Base-by-base conservation (phyloP, 2,797 vertebrate species). In the Catharus ustulatus region DNA sequence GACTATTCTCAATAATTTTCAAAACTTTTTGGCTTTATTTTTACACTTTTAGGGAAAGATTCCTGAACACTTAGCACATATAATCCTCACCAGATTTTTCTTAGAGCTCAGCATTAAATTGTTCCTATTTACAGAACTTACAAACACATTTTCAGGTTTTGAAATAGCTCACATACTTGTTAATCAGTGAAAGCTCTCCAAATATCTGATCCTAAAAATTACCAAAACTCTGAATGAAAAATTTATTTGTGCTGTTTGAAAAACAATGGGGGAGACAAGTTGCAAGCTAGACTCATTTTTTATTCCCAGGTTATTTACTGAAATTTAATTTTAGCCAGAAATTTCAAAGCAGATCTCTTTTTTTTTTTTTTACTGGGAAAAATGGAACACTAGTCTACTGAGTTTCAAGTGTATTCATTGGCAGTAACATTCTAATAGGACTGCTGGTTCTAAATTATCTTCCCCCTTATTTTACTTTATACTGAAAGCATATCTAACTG, bases 141-240 rank as follows among this genome's bases (percentile, higher is more conserved):
- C 14, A 78, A 78, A 90, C 32, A 83, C 30, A 74, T 68, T 89
- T 87, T 51, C 76, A 85, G 15, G 55, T 77, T 89, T 85, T 36
- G 67, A 79, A 92, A 89, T 80, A 91, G 38, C 32, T 92, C 29
- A n/a, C 8, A 2, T 48, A 76, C 40, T 74, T 79, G 42, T 68
- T 69, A 45, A 75, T 64, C 36, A 51, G 26, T 54, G 42, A 77
- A 93, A 87, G 45, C 18, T 74, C 8, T 85, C 80, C 54, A 81
- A 61, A 81, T 68, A 80, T 64, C 79, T 64, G 34, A 57, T 34
- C 52, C 58, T 86, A 85, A 80, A n/a, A 83, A 80, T n/a, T 49
- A 69, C 18, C 32, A 62, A 84, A 90, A 62, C 81, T 85, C 40
- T 83, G 73, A 90, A 81, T 94, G 69, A 86, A 93, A 92, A 84